These are phyloP conservation scores for Rhagonycha lutea DNA, from an alignment of 2,888 invertebrate species.

Conservation along the genomic window DNA sequence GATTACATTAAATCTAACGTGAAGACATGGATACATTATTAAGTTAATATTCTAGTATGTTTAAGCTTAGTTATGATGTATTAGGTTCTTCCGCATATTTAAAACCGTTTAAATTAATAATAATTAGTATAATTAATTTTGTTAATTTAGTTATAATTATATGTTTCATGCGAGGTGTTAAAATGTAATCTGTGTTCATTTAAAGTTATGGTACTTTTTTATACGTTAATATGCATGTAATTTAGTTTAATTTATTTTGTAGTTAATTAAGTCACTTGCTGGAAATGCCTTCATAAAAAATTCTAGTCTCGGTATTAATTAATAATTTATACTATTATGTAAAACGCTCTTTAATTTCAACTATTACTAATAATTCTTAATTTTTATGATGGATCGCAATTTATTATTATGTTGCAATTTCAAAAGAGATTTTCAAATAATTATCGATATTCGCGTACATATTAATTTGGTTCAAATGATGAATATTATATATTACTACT, in stretches of 20 bases:
- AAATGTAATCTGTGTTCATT: background rate
- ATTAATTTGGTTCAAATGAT: too few species aligned
- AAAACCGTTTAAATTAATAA: background rate
- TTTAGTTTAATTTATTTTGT: constrained; percentile 1
- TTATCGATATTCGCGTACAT: background rate
- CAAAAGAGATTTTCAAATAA: too few species aligned
- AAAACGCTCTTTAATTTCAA: background rate
- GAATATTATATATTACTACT: background rate
- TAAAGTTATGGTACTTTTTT: background rate
- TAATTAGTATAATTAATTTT: constrained; percentile 3
- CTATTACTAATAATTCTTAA: background rate
- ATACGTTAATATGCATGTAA: background rate
- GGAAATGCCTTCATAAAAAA: background rate
- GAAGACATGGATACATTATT: background rate
- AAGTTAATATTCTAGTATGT: background rate
- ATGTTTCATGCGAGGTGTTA: background rate
- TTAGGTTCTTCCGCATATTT: background rate
- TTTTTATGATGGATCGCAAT: background rate
- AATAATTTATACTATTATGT: background rate
- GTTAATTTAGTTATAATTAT: background rate
- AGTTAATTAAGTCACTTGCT: background rate
- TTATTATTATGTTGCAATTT: background rate
- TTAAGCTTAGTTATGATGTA: background rate
- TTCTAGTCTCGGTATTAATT: background rate
- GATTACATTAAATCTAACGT: constrained; percentile 30